phyloP scores from a whole-genome alignment of 2,888 invertebrate species.

The Pherbina coryleti region DNA sequence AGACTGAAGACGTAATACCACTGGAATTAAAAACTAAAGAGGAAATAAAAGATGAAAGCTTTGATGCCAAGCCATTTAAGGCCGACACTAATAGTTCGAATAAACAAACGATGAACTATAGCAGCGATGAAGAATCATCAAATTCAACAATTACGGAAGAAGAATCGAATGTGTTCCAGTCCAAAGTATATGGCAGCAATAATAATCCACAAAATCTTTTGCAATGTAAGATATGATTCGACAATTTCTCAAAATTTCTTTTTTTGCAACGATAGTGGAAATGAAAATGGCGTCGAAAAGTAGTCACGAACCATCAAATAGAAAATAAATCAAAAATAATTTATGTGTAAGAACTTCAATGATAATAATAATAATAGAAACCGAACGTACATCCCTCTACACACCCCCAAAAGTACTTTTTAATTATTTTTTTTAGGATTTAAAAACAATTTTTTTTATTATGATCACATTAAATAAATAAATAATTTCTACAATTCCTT shows the following conservation, averaged over 20 bases:
- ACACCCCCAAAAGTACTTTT: neutral
- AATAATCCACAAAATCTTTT: conserved; percentile 34
- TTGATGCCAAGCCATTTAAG: neutral
- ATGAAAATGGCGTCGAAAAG: too few relatives aligned
- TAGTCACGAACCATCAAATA: too few relatives aligned
- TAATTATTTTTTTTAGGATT: too few relatives aligned
- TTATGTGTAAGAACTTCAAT: neutral
- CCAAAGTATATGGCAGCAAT: conserved; percentile 38
- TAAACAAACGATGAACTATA: neutral
- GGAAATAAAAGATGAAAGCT: conserved; percentile 31
- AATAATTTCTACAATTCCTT: too few relatives aligned
- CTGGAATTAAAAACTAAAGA: conserved; percentile 43
- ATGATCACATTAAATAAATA: too few relatives aligned
- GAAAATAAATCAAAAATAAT: neutral
- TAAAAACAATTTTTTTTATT: too few relatives aligned
- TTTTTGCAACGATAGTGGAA: too few relatives aligned
- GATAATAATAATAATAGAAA: neutral
- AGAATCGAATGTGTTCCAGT: conserved; percentile 37
- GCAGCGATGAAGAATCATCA: conserved; percentile 46
- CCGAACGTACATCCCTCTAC: neutral
- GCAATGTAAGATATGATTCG: conserved; percentile 48
- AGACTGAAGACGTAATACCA: conserved; percentile 46
- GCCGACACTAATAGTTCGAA: neutral
- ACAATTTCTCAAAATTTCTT: conserved; percentile 45
- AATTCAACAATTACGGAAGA: conserved; percentile 46